Base-by-base conservation (phyloP, 2,113 vertebrate species). In the Reinhardtius hippoglossoides region DNA sequence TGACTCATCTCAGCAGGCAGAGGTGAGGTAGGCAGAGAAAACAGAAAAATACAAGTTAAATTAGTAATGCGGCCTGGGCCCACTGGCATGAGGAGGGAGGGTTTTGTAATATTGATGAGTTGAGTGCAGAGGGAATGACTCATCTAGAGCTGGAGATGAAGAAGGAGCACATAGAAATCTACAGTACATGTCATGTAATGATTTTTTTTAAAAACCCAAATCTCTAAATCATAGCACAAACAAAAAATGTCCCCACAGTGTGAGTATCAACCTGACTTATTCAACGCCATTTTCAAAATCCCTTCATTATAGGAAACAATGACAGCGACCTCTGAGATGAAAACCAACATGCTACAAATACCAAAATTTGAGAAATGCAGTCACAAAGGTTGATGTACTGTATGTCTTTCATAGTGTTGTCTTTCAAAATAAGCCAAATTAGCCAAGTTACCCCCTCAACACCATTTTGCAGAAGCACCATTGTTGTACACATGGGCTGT, bases 81-180 rank as follows among this genome's bases (percentile, higher is more conserved):
- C 62, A 23, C 82, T 84, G 78, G 80, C 76, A 81, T 27, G 63
- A 83, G 74, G 67, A 87, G 71, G 73, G 70, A 72, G 59, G 79
- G 74, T 73, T 87, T 56, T 91, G 88, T 92, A 94, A 92, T 92
- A 93, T 94, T 94, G 89, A 94, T 92, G 91, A 93, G 87, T 31
- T 67, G 84, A 86, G 83, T 71, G 80, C 74, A 77, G 76, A 16
- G 1, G 37, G 80, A 71, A 77, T 92, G 92, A 92, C 81, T 93
- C 89, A 91, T 92, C 80, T 70, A 24, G 24, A 67, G 74, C 77
- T 67, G 62, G 48, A 62, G 57, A 79, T 46, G 75, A 68, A 69
- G 60, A 73, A 74, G 27, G 59, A 61, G 72, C 60, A 31, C 70
- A 76, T 24, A 40, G 66, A 71, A 83, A 56, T 48, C 14, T 35